Conservation (phyloP, 1,140 invertebrate species). For the Ostrea edulis region DNA sequence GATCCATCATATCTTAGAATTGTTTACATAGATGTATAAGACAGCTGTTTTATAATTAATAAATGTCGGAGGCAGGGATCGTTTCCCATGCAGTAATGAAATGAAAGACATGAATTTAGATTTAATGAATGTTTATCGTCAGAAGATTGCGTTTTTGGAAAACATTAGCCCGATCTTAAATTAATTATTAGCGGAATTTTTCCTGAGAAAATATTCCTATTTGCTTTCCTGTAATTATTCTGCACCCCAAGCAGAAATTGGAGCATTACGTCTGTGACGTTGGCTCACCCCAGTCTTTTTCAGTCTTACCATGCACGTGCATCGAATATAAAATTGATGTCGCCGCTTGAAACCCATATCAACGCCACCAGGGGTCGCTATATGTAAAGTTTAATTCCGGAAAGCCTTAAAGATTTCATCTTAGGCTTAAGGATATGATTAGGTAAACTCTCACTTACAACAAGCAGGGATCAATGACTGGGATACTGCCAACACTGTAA, state of each 20-base stretch:
- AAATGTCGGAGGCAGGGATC: no score
- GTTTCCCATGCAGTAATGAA: background rate
- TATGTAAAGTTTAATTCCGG: background rate
- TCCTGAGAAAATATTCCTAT: background rate
- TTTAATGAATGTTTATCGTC: background rate
- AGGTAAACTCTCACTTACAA: conserved; percentile 4
- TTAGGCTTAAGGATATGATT: background rate
- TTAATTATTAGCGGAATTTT: conserved; percentile 22
- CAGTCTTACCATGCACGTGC: background rate
- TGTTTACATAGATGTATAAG: no score
- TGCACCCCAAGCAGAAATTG: background rate
- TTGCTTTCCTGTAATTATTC: background rate
- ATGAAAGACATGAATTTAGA: background rate
- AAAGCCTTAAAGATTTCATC: conserved; percentile 15
- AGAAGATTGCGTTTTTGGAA: background rate
- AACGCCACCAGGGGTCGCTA: background rate
- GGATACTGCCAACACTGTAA: background rate
- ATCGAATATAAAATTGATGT: conserved; percentile 10
- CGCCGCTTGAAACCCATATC: background rate
- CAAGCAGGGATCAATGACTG: background rate
- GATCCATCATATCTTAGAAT: no score
- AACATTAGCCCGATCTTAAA: conserved; percentile 11
- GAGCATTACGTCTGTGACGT: background rate
- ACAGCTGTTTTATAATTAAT: no score
- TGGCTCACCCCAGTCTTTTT: background rate